Evolutionary conservation across 2,113 vertebrate species (phyloP), one percentile per base, ranked within the genome.

Genomic region (Opisthocomus hoazin): DNA sequence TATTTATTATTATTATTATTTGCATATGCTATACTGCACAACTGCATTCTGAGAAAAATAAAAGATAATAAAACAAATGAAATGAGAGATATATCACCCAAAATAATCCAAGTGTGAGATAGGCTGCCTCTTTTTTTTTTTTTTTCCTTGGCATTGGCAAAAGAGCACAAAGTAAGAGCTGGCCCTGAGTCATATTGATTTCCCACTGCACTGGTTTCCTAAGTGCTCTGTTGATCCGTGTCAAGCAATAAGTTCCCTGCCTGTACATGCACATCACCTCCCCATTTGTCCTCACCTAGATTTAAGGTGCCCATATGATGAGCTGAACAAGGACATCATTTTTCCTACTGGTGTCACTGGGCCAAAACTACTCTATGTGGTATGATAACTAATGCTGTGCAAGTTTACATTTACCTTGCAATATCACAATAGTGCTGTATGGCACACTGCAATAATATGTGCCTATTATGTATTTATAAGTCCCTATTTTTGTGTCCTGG

Each of bases 221-320:
- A 98, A 98, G 98, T 98, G 98, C 98, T 98, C 98, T 98, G 98
- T 95, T 98, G 98, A 98, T 98, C 98, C 98, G 97, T 98, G 97
- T 98, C 98, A 98, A 98, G 98, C 98, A 98, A 98, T 98, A 98
- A 98, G 98, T 98, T 98, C 98, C 98, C 98, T 98, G 98, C 97
- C 98, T 98, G 97, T 97, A 97, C 98, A 97, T 97, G 98, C 98
- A 97, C 98, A 98, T 98, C 98, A 96, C 98, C 98, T 98, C 97
- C 96, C 96, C 98, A 97, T 98, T 98, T 98, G 98, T 98, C 98
- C 98, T 98, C 98, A 98, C 98, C 98, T 98, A 98, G 98, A 98
- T 98, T 98, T 98, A 98, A 98, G 98, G 98, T 98, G 97, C 98
- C 98, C 98, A 98, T 98, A 98, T 98, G 98, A 98, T 98, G 98